phyloP scores from a whole-genome alignment of 2,888 invertebrate genomes.

The Tuta absoluta region DNA sequence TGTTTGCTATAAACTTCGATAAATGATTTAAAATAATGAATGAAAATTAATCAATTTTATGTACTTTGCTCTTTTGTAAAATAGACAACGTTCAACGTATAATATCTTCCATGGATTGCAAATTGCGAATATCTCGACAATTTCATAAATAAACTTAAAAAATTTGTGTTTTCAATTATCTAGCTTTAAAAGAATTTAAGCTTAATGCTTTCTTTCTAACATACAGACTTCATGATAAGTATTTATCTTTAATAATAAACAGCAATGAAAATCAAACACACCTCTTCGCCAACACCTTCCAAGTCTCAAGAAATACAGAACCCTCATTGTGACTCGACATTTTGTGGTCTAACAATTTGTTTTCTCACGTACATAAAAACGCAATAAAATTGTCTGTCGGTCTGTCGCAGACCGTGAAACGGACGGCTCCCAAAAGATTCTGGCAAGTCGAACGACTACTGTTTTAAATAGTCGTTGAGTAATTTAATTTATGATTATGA shows the following conservation, averaged over 20 bases:
- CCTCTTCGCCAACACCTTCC: background rate
- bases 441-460: conserved; percentile 4
- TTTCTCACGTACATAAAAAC: conserved; percentile 68
- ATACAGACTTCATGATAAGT: no score
- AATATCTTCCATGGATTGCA: no score
- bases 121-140: no score
- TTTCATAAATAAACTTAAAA: no score
- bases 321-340: conserved; percentile 48
- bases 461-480: conserved; percentile 18
- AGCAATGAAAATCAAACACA: background rate
- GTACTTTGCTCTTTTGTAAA: no score
- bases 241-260: background rate
- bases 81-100: no score
- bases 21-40: no score
- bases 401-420: conserved; percentile 43
- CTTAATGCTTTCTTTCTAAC: no score
- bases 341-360: conserved; percentile 69
- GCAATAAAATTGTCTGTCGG: conserved; percentile 54
- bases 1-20: no score
- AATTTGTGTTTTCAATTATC: no score
- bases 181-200: no score
- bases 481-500: conserved; percentile 21
- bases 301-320: conserved; percentile 24
- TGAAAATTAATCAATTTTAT: no score
- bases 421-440: conserved; percentile 9